Evolutionary conservation across 2,888 invertebrate species (phyloP), one percentile per base, ranked within the genome.

Genomic region (Cinara cedri): DNA sequence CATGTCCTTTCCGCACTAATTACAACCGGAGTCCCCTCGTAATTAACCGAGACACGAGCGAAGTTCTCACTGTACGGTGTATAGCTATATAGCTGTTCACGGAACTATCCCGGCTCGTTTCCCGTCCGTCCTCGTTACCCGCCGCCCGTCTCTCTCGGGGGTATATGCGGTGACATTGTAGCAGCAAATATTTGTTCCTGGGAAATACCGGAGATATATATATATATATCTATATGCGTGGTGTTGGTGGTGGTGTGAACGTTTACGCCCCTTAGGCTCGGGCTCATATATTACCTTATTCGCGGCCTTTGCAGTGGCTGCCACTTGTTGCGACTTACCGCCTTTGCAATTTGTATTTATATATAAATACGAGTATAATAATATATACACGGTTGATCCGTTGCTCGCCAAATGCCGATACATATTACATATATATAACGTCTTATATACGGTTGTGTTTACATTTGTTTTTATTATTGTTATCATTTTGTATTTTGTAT

Each of bases 1-100:
- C 72, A 63, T 74, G 62, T 63, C 72, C 62, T 51, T 74, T 74
- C 51, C 34, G 42, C 51, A 16, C 51, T 74, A 74, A 74, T 74
- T 74, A 74, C 72, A 74, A 51, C 60, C 21, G 1, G 34, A 62
- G 72, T 51, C 60, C 49, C 11, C 49, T 60, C 49, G 34, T 51
- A 63, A 74, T 74, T 74, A 62, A 63, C 62, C 49, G 13, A 46
- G 46, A 72, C 72, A 34, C 34, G 24, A 75, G 75, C 54, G 44
- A 75, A 66, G 66, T 76, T 66, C 54, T 21, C 66, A 11, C 26
- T 1, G n/a, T n/a, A 55, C 14, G 54, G 14, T 8, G 60, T 49
- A 26, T 49, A 24, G 2, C 13, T 49, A 3, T n/a, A n/a, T 34
- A 4, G 34, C 34, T 34, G 34, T 34, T 34, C 24, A 4, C 24